phyloP scores from a whole-genome alignment of 2,797 vertebrate species.

The Spinus pinus region DNA sequence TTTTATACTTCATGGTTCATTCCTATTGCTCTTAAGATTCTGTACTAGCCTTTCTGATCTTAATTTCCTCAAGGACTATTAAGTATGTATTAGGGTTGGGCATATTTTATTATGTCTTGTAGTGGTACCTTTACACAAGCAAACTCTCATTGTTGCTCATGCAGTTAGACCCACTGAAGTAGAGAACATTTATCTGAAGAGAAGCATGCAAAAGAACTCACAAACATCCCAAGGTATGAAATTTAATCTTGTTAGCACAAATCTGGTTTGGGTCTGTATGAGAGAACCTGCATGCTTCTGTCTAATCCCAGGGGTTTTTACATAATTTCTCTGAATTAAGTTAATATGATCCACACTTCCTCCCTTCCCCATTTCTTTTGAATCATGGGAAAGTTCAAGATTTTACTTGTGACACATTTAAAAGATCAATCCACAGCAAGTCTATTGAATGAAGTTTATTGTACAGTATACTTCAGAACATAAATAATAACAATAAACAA shows the following conservation, averaged over 20 bases:
- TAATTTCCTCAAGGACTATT: background rate
- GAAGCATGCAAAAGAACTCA: background rate
- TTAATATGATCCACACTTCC: background rate
- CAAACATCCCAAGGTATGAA: conserved; percentile 11
- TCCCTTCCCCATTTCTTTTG: background rate
- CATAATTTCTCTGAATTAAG: background rate
- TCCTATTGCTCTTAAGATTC: background rate
- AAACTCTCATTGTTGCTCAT: background rate
- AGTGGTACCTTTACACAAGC: background rate
- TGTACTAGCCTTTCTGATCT: background rate
- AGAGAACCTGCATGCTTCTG: conserved; percentile 21
- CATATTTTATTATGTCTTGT: background rate
- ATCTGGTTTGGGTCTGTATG: background rate
- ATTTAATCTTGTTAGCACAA: conserved; percentile 8
- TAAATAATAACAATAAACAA: background rate
- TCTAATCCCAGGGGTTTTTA: conserved; percentile 24
- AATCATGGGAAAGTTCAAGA: background rate
- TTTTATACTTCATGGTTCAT: background rate
- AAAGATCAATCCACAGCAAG: background rate
- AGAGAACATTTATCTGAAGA: background rate
- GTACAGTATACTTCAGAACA: background rate
- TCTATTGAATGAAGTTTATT: background rate
- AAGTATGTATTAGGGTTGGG: background rate
- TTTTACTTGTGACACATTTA: background rate
- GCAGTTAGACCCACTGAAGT: background rate